A percentile compares a stretch with the other conserved stretches of the same genome.
Conservation (phyloP, 2,888 invertebrate species). For the Cheilosia vernalis region DNA sequence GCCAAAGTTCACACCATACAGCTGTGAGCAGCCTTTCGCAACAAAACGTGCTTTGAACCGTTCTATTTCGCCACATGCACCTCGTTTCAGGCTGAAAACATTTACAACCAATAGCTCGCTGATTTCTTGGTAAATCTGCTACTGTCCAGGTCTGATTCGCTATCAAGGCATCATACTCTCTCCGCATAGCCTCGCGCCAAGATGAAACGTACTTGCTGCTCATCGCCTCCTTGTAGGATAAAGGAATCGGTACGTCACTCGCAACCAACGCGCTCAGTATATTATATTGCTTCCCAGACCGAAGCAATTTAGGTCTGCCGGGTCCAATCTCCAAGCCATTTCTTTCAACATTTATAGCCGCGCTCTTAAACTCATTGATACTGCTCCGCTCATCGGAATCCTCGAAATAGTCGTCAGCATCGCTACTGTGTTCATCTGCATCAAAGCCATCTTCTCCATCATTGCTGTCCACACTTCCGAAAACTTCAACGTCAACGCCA, state of each 20-base stretch:
- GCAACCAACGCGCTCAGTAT: slow-evolving; percentile 24
- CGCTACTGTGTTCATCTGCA: neutral
- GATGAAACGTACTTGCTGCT: neutral
- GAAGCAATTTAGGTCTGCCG: slow-evolving; percentile 21
- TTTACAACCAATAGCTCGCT: slow-evolving; percentile 64
- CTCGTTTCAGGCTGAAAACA: slow-evolving; percentile 57
- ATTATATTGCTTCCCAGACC: slow-evolving; percentile 21
- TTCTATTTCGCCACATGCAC: slow-evolving; percentile 1
- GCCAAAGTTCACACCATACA: slow-evolving; percentile 13
- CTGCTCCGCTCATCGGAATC: neutral
- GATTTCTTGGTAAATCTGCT: slow-evolving; percentile 44
- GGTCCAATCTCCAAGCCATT: slow-evolving; percentile 8
- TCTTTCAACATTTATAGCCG: slow-evolving; percentile 4
- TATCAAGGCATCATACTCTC: slow-evolving; percentile 67
- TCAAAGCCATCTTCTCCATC: neutral
- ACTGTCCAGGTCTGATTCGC: slow-evolving; percentile 51
- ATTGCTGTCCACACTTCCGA: no score
- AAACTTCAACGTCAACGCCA: no score
- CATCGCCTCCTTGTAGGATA: slow-evolving; percentile 17
- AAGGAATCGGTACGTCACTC: slow-evolving; percentile 1
- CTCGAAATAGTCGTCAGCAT: neutral
- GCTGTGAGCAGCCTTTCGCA: slow-evolving; percentile 19
- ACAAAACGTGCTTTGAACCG: slow-evolving; percentile 20
- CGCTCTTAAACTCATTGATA: no score
- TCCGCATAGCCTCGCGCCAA: slow-evolving; percentile 68